These are phyloP conservation scores for fruit fly (Drosophila melanogaster) DNA, from an alignment of 1,140 invertebrate species.

Conservation along the genomic window Release_6_plus_ISO1_MT NC_004354.4:15854001-15854500, in stretches of 20 bases:
- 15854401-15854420: conserved; percentile 90
- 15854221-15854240: conserved; percentile 86
- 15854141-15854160: conserved; percentile 34
- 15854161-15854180: conserved; percentile 88
- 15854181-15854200: conserved; percentile 93
- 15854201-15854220: conserved; percentile 90
- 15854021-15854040: conserved; percentile 88
- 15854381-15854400: conserved; percentile 86
- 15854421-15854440: conserved; percentile 92
- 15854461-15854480: conserved; percentile 89
- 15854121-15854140: not conserved
- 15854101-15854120: conserved; percentile 69
- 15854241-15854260: conserved; percentile 86
- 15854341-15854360: conserved; percentile 88
- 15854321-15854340: conserved; percentile 85
- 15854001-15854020: conserved; percentile 88
- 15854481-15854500: conserved; percentile 89
- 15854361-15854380: conserved; percentile 87
- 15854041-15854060: conserved; percentile 86
- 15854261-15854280: conserved; percentile 88
- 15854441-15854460: conserved; percentile 90
- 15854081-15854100: conserved; percentile 89
- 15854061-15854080: conserved; percentile 88
- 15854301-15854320: conserved; percentile 86
- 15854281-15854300: conserved; percentile 83